Evolutionary conservation across 1,140 invertebrate genomes (phyloP), one percentile per base, ranked within the genome.

Genomic region (Tribolium castaneum): DNA sequence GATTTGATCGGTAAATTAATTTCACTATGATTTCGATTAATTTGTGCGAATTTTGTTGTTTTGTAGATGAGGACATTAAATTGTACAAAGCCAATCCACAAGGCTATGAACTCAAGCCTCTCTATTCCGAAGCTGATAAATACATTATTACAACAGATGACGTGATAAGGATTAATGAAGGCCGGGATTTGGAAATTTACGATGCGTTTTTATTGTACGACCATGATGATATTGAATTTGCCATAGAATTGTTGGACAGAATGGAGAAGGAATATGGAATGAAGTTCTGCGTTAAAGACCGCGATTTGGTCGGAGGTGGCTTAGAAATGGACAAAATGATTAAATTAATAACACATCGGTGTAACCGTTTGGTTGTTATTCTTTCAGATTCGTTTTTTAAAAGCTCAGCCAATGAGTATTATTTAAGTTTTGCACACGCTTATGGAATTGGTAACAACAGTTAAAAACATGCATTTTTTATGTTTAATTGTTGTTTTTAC

Each of bases 131-230:
- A 6, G 66, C 54, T 16, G 83, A 83, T 62, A 80, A 79, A 62
- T 56, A 82, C 54, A 82, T 86, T 74, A 66, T 87, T 45, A 86
- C 87, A 80, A 49, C 59, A 87, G 90, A 90, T 80, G 91, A 92
- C 86, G 82, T 90, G 10, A 80, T 86, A 10, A 86, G 88, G 71
- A 80, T 87, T 7, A 85, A 87, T 9, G 84, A 88, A 82, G 90
- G 90, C 12, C 80, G 89, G 66, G 83, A 87, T 66, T 86, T 87
- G 56, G 90, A 91, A 82, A 85, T 84, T 59, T 94, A 94, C 81
- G 91, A 94, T 87, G 93, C 93, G 3, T 93, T 92, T 83, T 87
- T 94, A 34, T 83, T 94, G n/a, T 94, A 89, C 84, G 90, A 90
- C n/a, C 91, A 93, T 76, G 91, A 92, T 75, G 93, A 94, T 86